phyloP scores from a whole-genome alignment of 1,140 invertebrate species.

The Macrobrachium nipponense region DNA sequence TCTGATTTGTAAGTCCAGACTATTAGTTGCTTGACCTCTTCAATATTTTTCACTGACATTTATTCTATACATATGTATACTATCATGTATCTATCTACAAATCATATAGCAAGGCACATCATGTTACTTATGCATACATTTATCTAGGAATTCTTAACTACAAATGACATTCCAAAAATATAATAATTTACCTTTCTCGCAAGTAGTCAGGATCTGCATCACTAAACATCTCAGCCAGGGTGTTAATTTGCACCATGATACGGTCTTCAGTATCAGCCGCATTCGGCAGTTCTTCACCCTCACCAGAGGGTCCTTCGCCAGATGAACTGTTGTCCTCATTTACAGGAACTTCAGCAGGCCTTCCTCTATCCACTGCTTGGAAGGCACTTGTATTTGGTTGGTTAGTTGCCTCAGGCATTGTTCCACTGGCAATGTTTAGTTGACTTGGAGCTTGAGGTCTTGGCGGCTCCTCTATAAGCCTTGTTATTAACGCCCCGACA shows the following conservation, averaged over 20 bases:
- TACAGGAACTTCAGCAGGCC: neutral
- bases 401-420: neutral
- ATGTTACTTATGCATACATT: too few species aligned
- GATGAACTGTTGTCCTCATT: neutral
- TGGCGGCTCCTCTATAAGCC: conserved; percentile 25
- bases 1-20: too few species aligned
- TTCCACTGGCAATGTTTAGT: too few species aligned
- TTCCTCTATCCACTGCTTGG: conserved; percentile 17
- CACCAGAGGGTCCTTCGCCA: conserved; percentile 18
- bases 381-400: conserved; percentile 39
- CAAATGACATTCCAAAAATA: too few species aligned
- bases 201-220: conserved; percentile 53
- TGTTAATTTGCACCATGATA: conserved; percentile 20
- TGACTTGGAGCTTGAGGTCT: too few species aligned
- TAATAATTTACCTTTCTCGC: conserved; percentile 36
- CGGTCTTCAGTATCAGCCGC: conserved; percentile 31
- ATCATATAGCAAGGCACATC: too few species aligned
- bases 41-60: too few species aligned
- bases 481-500: conserved; percentile 35
- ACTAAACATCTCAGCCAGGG: conserved; percentile 39
- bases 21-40: too few species aligned
- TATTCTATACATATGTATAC: too few species aligned
- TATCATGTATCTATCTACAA: too few species aligned
- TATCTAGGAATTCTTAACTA: too few species aligned
- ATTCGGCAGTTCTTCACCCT: conserved; percentile 13